These are phyloP conservation scores for Oceanites oceanicus DNA, from an alignment of 2,113 vertebrate species.

Conservation along the genomic window DNA sequence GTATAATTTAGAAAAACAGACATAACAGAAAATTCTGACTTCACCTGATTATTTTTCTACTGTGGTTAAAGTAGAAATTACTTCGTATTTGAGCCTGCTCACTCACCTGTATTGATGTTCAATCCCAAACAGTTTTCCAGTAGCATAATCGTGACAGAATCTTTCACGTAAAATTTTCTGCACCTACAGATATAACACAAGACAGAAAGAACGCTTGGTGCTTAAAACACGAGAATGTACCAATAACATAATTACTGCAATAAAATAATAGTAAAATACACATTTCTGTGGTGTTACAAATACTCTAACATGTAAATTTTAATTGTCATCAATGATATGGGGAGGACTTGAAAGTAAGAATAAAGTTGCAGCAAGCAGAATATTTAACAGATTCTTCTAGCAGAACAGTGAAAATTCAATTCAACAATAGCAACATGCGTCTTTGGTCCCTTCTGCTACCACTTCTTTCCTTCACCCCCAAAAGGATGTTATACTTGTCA, in stretches of 20 bases:
- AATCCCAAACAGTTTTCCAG: constrained; percentile 76
- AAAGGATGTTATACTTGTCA: not conserved
- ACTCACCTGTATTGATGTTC: constrained; percentile 88
- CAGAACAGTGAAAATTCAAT: not conserved
- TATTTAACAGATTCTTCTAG: not conserved
- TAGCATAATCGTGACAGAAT: constrained; percentile 76
- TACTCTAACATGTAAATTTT: not conserved
- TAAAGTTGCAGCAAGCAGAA: not conserved
- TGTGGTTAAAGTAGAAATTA: not conserved
- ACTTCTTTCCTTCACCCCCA: not conserved
- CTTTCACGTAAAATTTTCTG: constrained; percentile 86
- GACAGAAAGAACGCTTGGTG: not conserved
- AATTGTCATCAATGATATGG: fast-evolving
- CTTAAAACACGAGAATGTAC: not conserved
- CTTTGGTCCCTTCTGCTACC: not conserved
- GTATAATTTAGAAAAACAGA: not conserved
- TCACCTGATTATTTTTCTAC: not conserved
- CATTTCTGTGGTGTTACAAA: not conserved
- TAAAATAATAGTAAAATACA: fast-evolving
- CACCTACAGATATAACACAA: constrained; percentile 64
- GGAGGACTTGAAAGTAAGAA: not conserved
- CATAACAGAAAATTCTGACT: not conserved
- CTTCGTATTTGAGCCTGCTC: not conserved
- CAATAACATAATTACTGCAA: not conserved
- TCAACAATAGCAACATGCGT: fast-evolving